Base-by-base conservation (phyloP, 2,888 invertebrate species). In the Dryobota labecula region DNA sequence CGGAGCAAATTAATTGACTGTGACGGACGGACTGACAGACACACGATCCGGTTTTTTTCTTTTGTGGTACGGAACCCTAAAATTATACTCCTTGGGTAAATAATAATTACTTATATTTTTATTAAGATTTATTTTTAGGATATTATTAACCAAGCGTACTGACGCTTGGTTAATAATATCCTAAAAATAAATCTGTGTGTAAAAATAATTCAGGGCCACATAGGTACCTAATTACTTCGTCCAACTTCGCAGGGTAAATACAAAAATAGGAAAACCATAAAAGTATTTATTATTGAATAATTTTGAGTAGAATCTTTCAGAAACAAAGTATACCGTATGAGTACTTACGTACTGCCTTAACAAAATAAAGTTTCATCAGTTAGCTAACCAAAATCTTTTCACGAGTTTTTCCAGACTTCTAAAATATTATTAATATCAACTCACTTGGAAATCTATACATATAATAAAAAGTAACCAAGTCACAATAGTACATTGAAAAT, bases 371-470 rank as follows among this genome's bases (percentile, higher is more conserved):
- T 57, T 57, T 70, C 20, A 36, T 8, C 13, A 53, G 58, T 36
- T 45, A 38, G 6, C 43, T 15, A 36, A 49, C 33, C 18, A 3
- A 51, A 53, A 78, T 20, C 49, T 41, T 45, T 51, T n/a, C 13
- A 68, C 1, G 47, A 27, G n/a, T 36, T 54, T 61, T 70, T 30
- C 38, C 45, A 53, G 58, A 78, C 49, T 56, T 58, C 7, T 13
- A 24, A 73, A 73, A 73, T 45, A 62, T 75, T 73, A 57, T 61
- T 56, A 73, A 72, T 62, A 62, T 62, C 33, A 41, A 62, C 33
- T 72, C 15, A 27, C 45, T 62, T 79, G 27, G 49, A 62, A 80
- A 73, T 24, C 24, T 49, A 49, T 49, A 49, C 13, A 24, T 49
- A 49, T 49, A 49, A 24, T 47, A 47, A 47, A 47, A 47, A 47